Evolutionary conservation across 1,140 invertebrate genomes (phyloP).

Genomic region (Mizuhopecten yessoensis): DNA sequence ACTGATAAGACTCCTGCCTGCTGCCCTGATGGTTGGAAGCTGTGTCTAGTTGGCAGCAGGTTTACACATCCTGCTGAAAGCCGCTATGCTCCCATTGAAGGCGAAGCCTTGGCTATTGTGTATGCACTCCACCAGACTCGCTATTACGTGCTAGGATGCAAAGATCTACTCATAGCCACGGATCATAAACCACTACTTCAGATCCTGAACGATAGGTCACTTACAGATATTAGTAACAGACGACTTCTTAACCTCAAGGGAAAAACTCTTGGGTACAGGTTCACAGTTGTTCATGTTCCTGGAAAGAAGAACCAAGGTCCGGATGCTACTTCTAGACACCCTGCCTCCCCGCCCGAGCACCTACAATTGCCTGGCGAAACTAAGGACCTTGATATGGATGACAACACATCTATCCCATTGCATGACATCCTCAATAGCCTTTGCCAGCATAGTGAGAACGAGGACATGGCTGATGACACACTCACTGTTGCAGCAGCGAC

Average conservation of each 20-base stretch:
- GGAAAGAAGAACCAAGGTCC: slow-evolving; percentile 53
- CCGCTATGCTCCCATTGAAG: slow-evolving; percentile 61
- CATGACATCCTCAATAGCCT: slow-evolving; percentile 47
- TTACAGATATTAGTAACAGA: slow-evolving; percentile 52
- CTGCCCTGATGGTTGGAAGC: slow-evolving; percentile 49
- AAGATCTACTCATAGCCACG: slow-evolving; percentile 58
- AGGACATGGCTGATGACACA: slow-evolving; percentile 49
- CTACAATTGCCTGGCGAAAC: slow-evolving; percentile 41
- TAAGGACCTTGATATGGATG: slow-evolving; percentile 18
- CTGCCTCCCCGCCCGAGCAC: background rate
- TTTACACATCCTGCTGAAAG: no score
- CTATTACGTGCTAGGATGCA: slow-evolving; percentile 64
- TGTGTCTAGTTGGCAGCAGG: no score
- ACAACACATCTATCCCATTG: background rate
- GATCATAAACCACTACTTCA: slow-evolving; percentile 68
- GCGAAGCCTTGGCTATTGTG: slow-evolving; percentile 66
- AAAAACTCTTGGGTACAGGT: slow-evolving; percentile 57
- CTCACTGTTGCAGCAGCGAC: slow-evolving; percentile 49
- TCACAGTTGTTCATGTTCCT: slow-evolving; percentile 56
- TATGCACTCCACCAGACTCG: no score
- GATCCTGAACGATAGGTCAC: slow-evolving; percentile 56
- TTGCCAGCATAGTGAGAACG: slow-evolving; percentile 36
- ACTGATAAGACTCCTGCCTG: slow-evolving; percentile 47
- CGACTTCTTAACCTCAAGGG: slow-evolving; percentile 56
- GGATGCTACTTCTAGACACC: slow-evolving; percentile 55